These are phyloP conservation scores for Nomada lathburiana DNA, from an alignment of 2,888 invertebrate species.

Conservation along the genomic window DNA sequence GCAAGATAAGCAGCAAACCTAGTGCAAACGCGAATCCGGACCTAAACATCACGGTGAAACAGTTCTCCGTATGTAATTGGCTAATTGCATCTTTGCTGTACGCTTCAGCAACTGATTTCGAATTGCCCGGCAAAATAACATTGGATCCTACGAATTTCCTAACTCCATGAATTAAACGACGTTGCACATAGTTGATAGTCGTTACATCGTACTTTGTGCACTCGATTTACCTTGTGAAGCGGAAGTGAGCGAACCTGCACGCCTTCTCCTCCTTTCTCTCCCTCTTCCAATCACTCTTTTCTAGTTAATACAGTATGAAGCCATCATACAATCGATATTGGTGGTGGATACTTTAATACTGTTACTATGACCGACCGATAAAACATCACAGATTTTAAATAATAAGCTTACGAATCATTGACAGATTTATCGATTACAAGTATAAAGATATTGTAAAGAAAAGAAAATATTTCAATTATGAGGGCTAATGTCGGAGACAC, in stretches of 20 bases:
- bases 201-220: conserved; percentile 52
- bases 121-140: conserved; percentile 16
- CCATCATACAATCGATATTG: no score
- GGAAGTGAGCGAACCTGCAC: conserved; percentile 57
- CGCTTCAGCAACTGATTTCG: neutral
- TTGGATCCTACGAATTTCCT: conserved; percentile 51
- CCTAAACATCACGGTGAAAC: neutral
- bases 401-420: no score
- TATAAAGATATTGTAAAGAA: no score
- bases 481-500: no score
- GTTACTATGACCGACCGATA: no score
- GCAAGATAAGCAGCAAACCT: neutral
- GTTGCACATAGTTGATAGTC: conserved; percentile 52
- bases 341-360: no score
- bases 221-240: conserved; percentile 57
- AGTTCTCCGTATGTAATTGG: neutral
- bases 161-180: conserved; percentile 42
- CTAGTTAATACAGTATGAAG: neutral
- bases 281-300: no score
- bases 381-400: no score
- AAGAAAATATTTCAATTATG: no score
- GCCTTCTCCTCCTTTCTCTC: conserved; percentile 41
- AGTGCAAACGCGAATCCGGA: neutral
- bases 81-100: conserved; percentile 1
- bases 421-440: no score